Evolutionary conservation across 2,113 vertebrate species (phyloP).

Genomic region (Ptilonorhynchus violaceus): DNA sequence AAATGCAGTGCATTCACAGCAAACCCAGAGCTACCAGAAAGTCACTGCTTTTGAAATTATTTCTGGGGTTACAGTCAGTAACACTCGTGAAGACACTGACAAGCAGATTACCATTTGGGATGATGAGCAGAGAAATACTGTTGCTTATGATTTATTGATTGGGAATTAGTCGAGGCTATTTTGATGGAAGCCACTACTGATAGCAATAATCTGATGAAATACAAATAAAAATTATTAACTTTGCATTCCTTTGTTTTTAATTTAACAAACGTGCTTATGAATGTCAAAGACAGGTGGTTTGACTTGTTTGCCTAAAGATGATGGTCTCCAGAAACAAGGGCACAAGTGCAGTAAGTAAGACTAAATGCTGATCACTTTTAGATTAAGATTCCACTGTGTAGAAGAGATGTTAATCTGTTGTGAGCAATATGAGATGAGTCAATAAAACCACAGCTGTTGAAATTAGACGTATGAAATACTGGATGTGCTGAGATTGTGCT

Average conservation of each 20-base stretch:
- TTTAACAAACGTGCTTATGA: background rate
- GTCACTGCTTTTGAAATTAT: background rate
- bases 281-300: background rate
- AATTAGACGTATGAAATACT: background rate
- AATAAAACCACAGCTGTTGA: background rate
- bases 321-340: background rate
- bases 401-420: background rate
- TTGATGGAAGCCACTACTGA: background rate
- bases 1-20: background rate
- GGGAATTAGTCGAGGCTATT: background rate
- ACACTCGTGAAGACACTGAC: background rate
- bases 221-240: background rate
- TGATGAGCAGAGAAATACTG: background rate
- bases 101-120: background rate
- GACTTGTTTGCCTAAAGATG: background rate
- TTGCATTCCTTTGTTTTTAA: background rate
- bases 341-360: background rate
- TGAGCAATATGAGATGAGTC: background rate
- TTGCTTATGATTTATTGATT: background rate
- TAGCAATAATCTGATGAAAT: background rate
- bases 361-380: background rate
- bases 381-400: background rate
- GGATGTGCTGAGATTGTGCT: background rate
- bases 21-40: background rate
- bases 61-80: background rate